phyloP scores from a whole-genome alignment of 2,797 vertebrate genomes.

The Spizella passerina region DNA sequence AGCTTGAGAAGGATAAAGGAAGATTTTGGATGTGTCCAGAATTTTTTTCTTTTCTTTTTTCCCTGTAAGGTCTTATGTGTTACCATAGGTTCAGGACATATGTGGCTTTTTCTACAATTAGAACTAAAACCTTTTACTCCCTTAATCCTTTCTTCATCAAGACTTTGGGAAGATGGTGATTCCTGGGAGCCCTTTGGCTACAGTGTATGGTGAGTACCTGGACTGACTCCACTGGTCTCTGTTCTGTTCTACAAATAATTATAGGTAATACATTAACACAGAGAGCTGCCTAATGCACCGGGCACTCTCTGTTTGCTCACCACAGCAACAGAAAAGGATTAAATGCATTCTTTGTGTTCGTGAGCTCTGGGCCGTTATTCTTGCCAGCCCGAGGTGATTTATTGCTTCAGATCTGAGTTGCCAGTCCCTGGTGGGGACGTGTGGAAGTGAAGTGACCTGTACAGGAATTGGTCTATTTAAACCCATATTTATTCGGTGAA shows the following conservation, averaged over 20 bases:
- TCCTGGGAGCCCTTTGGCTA: not conserved
- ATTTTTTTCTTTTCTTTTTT: not conserved
- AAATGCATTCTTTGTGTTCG: not conserved
- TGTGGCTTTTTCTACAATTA: not conserved
- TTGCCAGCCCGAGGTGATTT: not conserved
- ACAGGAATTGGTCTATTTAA: not conserved
- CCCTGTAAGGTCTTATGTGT: not conserved
- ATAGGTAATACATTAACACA: not conserved
- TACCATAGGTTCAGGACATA: not conserved
- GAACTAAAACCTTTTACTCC: not conserved
- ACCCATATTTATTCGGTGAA: not conserved
- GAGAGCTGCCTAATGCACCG: not conserved
- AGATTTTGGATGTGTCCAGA: not conserved
- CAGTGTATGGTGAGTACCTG: not conserved
- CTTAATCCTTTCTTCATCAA: not conserved
- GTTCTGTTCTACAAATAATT: not conserved
- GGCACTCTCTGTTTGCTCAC: not conserved
- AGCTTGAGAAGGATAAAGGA: not conserved
- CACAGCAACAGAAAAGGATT: slow-evolving; percentile 5
- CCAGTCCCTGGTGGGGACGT: not conserved
- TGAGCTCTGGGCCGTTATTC: not conserved
- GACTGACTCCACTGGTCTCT: not conserved
- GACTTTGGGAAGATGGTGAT: not conserved
- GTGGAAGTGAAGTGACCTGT: not conserved
- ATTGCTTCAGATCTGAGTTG: not conserved